A percentile compares a stretch with the other conserved stretches of the same genome.
phyloP scores from a whole-genome alignment of 2,797 vertebrate species.

The Paedocypris micromegethes region DNA sequence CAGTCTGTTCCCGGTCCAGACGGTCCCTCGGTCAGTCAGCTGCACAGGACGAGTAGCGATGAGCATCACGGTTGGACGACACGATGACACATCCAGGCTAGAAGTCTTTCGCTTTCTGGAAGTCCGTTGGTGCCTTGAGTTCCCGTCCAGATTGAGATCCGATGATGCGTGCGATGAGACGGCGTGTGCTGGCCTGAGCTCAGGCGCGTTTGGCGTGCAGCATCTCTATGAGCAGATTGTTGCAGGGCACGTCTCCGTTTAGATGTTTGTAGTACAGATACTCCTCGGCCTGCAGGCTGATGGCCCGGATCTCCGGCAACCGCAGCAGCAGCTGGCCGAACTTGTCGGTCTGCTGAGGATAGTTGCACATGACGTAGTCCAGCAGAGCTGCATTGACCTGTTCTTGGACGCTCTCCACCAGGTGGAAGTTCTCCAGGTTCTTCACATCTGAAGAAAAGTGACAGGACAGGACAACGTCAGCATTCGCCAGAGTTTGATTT shows the following conservation, averaged over 20 bases:
- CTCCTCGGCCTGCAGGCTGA: slow-evolving; percentile 97
- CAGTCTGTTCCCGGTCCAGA: slow-evolving; percentile 33
- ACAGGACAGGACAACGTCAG: too few species aligned
- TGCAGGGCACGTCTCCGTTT: slow-evolving; percentile 97
- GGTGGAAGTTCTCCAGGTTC: slow-evolving; percentile 96
- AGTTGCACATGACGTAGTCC: slow-evolving; percentile 96
- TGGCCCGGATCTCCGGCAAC: slow-evolving; percentile 92
- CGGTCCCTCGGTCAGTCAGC: slow-evolving; percentile 32
- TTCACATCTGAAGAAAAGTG: slow-evolving; percentile 79
- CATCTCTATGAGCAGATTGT: slow-evolving; percentile 99
- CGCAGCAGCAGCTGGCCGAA: slow-evolving; percentile 93
- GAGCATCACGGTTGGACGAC: slow-evolving; percentile 22
- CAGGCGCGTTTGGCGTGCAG: slow-evolving; percentile 95
- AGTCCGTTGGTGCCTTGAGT: slow-evolving; percentile 2
- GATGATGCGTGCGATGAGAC: slow-evolving; percentile 36
- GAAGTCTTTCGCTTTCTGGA: slow-evolving; percentile 25
- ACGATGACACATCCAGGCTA: slow-evolving; percentile 26
- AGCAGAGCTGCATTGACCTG: slow-evolving; percentile 93
- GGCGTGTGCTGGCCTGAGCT: slow-evolving; percentile 42
- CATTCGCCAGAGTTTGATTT: too few species aligned
- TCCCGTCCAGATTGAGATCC: not conserved
- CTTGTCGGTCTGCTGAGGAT: slow-evolving; percentile 95
- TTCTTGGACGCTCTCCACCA: slow-evolving; percentile 96
- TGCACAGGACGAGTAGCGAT: slow-evolving; percentile 34
- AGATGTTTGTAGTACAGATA: slow-evolving; percentile 99